These are phyloP conservation scores for Pocillopora meandrina DNA, from an alignment of 92 coral and sea anemone genomes.

Conservation along the genomic window DNA sequence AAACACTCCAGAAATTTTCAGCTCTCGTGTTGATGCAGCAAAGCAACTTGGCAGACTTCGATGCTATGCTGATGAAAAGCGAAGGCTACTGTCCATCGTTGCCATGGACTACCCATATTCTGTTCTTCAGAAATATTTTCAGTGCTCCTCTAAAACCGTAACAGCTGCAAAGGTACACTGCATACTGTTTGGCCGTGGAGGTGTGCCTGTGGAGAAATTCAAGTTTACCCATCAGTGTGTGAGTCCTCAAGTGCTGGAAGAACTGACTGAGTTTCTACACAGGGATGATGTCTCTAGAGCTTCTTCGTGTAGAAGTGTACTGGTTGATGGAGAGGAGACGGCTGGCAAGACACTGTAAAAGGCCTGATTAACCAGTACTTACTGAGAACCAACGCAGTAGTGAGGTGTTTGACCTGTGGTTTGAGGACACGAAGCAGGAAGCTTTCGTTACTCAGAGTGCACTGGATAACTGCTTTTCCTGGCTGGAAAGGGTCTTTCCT, in stretches of 20 bases:
- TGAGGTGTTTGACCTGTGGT: slow-evolving; percentile 24
- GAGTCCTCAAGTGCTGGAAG: slow-evolving; percentile 17
- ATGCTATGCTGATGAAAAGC: slow-evolving; percentile 24
- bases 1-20: slow-evolving; percentile 1
- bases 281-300: slow-evolving; percentile 27
- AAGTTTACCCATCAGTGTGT: slow-evolving; percentile 16
- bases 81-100: slow-evolving; percentile 34
- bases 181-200: slow-evolving; percentile 52
- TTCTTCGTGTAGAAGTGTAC: slow-evolving; percentile 46
- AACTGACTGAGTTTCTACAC: slow-evolving; percentile 1
- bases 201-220: slow-evolving; percentile 18
- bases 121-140: neutral
- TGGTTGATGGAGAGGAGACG: too few species aligned
- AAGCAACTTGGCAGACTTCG: slow-evolving; percentile 24
- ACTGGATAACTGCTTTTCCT: slow-evolving; percentile 22
- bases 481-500: slow-evolving; percentile 28
- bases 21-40: slow-evolving; percentile 35
- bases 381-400: neutral
- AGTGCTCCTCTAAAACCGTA: slow-evolving; percentile 15
- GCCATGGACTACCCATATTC: slow-evolving; percentile 30
- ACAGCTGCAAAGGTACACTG: slow-evolving; percentile 54
- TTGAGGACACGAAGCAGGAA: slow-evolving; percentile 40
- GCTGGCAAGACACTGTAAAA: neutral
- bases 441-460: slow-evolving; percentile 38
- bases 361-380: neutral